Evolutionary conservation across 2,113 vertebrate species (phyloP), one percentile per base, ranked within the genome.

Genomic region (Cranoglanis bouderius): DNA sequence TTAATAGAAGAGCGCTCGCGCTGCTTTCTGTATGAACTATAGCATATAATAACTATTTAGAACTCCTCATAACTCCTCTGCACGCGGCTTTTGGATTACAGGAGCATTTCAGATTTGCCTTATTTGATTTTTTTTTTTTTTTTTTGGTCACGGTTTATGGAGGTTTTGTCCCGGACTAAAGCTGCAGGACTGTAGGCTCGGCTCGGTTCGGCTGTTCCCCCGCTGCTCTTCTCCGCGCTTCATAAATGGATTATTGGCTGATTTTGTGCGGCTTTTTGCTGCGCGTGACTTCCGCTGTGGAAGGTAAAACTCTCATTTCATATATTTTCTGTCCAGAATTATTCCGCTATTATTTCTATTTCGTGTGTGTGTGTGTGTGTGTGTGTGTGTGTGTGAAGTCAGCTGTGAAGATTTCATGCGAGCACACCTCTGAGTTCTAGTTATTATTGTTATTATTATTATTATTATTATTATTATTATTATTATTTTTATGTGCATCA

Each of bases 231-330:
- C 94, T 95, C 93, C 92, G 82, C 93, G 90, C 88, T 92, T 93
- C 93, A 87, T 89, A 90, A 94, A 96, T 96, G 96, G 96, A 96
- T 96, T 96, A 96, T 94, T 95, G 95, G 93, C 92, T 96, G 94
- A 92, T 96, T 93, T 92, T 96, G 91, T 96, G 95, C 94, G 93
- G 94, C 93, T 82, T 95, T 92, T 93, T 95, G 94, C 95, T 96
- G 94, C 94, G 95, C 6, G 84, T 94, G 85, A 93, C 94, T 78
- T 93, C 89, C 85, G 92, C 95, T 43, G 95, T 96, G 61, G 96
- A 96, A 96, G 96, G 96, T 96, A 96, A 96, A 89, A 63, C 40
- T 63, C 35, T 18, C 51, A 7, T 63, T 13, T 6, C 10, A 61
- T 19, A 35, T 18, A 38, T 2, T 40, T 10, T 46, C 0, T 49